These are phyloP conservation scores for Agrotis clavis DNA, from an alignment of 2,888 invertebrate genomes.

Conservation along the genomic window DNA sequence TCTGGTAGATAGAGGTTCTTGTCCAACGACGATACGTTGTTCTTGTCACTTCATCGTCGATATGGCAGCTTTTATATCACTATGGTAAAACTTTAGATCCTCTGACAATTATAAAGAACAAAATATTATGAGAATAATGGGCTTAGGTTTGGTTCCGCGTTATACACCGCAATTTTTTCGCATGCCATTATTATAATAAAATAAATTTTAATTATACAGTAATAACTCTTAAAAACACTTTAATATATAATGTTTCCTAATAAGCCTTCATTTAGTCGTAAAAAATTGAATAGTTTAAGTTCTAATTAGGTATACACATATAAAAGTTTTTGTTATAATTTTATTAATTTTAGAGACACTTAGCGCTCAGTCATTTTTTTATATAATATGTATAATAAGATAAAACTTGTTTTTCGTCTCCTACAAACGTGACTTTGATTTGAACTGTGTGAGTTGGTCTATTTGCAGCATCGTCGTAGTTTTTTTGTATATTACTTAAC, in stretches of 20 bases:
- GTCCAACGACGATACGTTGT: too few species aligned
- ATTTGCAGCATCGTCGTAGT: slow-evolving; percentile 8
- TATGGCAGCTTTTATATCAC: not conserved
- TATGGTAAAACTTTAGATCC: not conserved
- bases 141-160: slow-evolving; percentile 23
- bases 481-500: slow-evolving; percentile 4
- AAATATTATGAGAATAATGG: slow-evolving; percentile 20
- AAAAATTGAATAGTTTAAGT: slow-evolving; percentile 58
- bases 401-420: slow-evolving; percentile 22
- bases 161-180: slow-evolving; percentile 36
- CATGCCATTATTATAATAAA: slow-evolving; percentile 36
- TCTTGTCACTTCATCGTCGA: too few species aligned
- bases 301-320: slow-evolving; percentile 51
- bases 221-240: slow-evolving; percentile 65
- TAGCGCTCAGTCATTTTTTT: slow-evolving; percentile 13
- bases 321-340: slow-evolving; percentile 35
- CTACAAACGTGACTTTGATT: slow-evolving; percentile 26
- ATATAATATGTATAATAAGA: not conserved
- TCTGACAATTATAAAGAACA: slow-evolving; percentile 15
- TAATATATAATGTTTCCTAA: slow-evolving; percentile 64
- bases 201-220: slow-evolving; percentile 37
- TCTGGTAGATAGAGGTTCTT: too few species aligned
- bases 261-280: slow-evolving; percentile 62
- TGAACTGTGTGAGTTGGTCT: slow-evolving; percentile 17
- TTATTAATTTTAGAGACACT: slow-evolving; percentile 24